A percentile compares a stretch with the other conserved stretches of the same genome.
phyloP scores from a whole-genome alignment of 2,113 vertebrate genomes.

The Willisornis vidua region DNA sequence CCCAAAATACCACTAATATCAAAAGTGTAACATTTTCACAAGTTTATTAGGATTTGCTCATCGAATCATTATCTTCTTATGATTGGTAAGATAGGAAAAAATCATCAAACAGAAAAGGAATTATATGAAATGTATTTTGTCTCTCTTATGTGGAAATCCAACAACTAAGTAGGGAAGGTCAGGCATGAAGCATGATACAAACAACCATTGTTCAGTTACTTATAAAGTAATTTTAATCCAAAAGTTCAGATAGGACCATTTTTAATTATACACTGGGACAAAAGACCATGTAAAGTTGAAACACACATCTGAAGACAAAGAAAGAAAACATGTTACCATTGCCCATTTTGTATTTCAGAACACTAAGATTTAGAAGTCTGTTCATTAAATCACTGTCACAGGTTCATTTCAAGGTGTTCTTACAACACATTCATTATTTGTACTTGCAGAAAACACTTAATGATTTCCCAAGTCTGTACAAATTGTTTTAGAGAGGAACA shows the following conservation, averaged over 20 bases:
- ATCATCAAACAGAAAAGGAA: background rate
- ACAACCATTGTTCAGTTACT: background rate
- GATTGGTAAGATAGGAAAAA: background rate
- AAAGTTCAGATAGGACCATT: background rate
- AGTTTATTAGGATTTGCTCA: background rate
- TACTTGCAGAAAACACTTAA: background rate
- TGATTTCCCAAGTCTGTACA: background rate
- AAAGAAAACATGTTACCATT: background rate
- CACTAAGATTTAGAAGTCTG: background rate
- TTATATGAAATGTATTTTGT: background rate
- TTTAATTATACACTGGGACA: background rate
- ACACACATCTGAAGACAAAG: background rate
- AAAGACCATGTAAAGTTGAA: background rate
- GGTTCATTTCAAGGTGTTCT: background rate
- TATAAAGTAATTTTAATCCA: background rate
- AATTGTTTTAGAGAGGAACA: background rate
- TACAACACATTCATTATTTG: background rate
- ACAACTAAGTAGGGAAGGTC: background rate
- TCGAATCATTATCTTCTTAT: background rate
- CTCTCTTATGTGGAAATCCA: background rate
- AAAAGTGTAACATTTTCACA: background rate
- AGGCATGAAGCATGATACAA: background rate
- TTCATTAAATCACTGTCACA: background rate
- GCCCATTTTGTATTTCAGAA: background rate
- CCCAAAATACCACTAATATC: background rate